Evolutionary conservation across 1,140 invertebrate species (phyloP), one percentile per base, ranked within the genome.

Genomic region (Mylabris phalerata): DNA sequence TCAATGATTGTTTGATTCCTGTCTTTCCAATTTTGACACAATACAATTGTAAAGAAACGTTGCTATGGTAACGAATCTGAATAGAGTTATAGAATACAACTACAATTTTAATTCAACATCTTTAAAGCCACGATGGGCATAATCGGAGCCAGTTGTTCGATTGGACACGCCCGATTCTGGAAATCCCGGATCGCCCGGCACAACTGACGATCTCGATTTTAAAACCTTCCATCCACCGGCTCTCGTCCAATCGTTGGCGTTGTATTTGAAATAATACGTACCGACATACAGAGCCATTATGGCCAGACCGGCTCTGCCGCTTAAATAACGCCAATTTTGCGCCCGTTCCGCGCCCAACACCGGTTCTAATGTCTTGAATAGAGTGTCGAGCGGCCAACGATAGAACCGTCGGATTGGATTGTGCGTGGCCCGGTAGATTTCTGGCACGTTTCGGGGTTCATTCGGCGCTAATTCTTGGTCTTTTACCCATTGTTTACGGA

Each of bases 341-440:
- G 88, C 83, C 41, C 69, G 65, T 10, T 69, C 60, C 9, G 69
- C 60, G 26, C 87, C 86, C 73, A 90, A 52, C 32, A 77, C 27
- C n/a, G 82, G 82, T 32, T 65, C 66, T 7, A 92, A 61, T n/a
- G 68, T 59, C n/a, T 64, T 69, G 66, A 78, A 79, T 0, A 92
- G 27, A 44, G 72, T 69, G 72, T 93, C 82, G 60, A 91, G 71
- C 0, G 92, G 91, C 19, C 72, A 77, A 54, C 82, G 80, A 65
- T 91, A 92, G 47, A 86, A 75, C 60, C 90, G 79, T 65, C 88
- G 81, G 55, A 95, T 86, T 6, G 87, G 85, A 73, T 94, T 94
- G 52, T 81, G 81, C 39, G 82, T 77, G 71, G 86, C 80, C 65
- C 76, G 78, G 67, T 86, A 85, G 50, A 84, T 82, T 67, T 84